These are phyloP conservation scores for Heliconius nattereri DNA, from an alignment of 1,140 invertebrate genomes.

Conservation along the genomic window DNA sequence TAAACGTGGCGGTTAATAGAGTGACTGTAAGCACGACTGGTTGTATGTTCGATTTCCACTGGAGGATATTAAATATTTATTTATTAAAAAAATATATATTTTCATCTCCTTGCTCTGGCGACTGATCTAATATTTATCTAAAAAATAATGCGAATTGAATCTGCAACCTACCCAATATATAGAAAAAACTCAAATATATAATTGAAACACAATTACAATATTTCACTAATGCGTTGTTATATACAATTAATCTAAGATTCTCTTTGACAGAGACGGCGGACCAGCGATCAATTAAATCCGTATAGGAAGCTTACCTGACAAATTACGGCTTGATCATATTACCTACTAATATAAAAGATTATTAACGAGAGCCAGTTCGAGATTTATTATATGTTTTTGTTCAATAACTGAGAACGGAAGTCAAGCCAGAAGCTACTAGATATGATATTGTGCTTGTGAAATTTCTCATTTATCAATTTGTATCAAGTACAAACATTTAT, in stretches of 20 bases:
- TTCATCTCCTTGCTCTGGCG: too few species aligned
- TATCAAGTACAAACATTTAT: too few species aligned
- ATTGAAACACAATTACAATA: neutral
- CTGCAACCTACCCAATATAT: too few species aligned
- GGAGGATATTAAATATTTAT: too few species aligned
- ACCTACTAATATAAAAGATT: constrained; percentile 5
- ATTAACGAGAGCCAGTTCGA: neutral
- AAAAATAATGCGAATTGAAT: too few species aligned
- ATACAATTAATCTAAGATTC: constrained; percentile 28
- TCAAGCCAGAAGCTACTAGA: neutral
- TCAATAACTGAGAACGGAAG: neutral
- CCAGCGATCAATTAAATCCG: constrained; percentile 28
- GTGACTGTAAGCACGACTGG: neutral
- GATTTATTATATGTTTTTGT: neutral
- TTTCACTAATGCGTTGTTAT: neutral
- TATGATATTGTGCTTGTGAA: too few species aligned
- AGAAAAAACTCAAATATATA: too few species aligned
- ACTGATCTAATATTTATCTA: too few species aligned
- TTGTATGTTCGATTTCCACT: too few species aligned
- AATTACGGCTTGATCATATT: constrained; percentile 22
- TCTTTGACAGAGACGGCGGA: constrained; percentile 20
- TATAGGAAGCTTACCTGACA: constrained; percentile 33
- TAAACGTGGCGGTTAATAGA: neutral
- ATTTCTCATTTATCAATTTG: too few species aligned
- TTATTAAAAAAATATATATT: too few species aligned